These are phyloP conservation scores for Phocoena sinus DNA, from an alignment of 2,113 vertebrate genomes.

Conservation along the genomic window DNA sequence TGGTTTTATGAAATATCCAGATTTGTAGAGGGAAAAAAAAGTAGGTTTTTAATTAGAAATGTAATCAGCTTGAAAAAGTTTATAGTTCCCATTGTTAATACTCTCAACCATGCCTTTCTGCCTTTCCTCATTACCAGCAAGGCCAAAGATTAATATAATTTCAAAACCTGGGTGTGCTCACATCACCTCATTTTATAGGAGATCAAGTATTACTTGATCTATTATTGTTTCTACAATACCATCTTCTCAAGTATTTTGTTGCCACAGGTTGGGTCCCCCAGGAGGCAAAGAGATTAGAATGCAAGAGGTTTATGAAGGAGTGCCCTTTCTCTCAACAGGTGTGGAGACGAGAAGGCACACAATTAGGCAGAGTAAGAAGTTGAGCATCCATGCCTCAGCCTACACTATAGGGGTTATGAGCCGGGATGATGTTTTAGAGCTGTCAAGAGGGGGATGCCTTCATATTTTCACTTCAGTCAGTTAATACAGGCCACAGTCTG, in stretches of 20 bases:
- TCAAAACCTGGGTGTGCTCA: neutral
- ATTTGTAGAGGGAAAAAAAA: neutral
- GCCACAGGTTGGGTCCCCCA: neutral
- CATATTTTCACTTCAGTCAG: neutral
- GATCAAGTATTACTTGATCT: neutral
- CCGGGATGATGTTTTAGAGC: neutral
- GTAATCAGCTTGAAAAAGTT: neutral
- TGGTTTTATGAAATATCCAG: constrained; percentile 1
- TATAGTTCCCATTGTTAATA: neutral
- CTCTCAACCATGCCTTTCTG: neutral
- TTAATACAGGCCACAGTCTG: neutral
- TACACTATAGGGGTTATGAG: neutral
- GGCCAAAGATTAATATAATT: neutral
- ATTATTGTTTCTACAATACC: neutral
- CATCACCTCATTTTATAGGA: neutral
- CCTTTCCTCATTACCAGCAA: neutral
- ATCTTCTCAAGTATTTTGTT: neutral
- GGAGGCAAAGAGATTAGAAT: neutral
- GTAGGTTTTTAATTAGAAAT: neutral
- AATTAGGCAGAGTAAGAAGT: neutral
- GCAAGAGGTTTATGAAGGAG: neutral
- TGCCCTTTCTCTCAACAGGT: neutral
- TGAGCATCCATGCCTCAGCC: neutral
- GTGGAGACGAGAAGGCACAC: neutral
- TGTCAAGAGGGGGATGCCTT: neutral